Evolutionary conservation across 2,797 vertebrate genomes (phyloP).

Genomic region (Nothura maculosa): DNA sequence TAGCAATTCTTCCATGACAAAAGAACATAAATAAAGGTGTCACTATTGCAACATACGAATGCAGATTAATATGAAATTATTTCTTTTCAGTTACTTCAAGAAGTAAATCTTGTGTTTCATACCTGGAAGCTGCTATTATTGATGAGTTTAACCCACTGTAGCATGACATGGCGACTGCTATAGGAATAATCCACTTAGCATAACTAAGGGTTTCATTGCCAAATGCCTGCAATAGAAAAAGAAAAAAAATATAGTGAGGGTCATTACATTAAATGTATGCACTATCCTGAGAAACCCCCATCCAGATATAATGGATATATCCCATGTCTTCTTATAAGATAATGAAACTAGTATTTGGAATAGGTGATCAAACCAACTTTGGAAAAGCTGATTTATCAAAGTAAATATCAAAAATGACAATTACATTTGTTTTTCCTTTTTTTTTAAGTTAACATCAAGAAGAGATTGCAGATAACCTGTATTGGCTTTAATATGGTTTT

Average conservation of each 20-base stretch:
- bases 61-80: neutral
- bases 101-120: neutral
- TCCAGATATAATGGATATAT: neutral
- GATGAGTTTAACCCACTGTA: constrained; percentile 90
- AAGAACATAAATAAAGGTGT: neutral
- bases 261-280: neutral
- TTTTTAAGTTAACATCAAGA: neutral
- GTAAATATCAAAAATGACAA: neutral
- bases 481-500: neutral
- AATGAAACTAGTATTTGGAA: neutral
- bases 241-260: neutral
- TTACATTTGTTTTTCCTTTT: neutral
- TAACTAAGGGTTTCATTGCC: constrained; percentile 84
- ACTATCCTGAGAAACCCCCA: neutral
- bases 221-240: constrained; percentile 81
- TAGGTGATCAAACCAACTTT: neutral
- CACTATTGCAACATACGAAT: neutral
- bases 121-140: constrained; percentile 88
- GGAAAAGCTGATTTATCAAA: neutral
- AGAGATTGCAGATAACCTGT: neutral
- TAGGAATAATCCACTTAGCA: constrained; percentile 87
- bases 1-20: neutral
- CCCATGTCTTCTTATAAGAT: neutral
- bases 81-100: neutral
- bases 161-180: constrained; percentile 90